These are phyloP conservation scores for Hetaerina americana DNA, from an alignment of 1,140 invertebrate genomes.

Conservation along the genomic window DNA sequence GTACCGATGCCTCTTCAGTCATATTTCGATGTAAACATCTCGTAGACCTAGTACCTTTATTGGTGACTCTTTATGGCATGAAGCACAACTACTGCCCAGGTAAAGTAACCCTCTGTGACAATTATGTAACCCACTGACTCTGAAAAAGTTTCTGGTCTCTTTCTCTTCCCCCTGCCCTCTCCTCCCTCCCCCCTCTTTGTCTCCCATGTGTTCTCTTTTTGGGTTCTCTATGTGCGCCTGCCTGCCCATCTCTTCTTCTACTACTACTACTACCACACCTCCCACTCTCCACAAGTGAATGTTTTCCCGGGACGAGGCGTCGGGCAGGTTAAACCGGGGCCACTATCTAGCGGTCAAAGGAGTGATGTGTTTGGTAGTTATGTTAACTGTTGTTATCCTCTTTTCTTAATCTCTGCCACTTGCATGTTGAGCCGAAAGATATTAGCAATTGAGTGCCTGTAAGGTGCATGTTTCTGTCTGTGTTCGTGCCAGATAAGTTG, in stretches of 20 bases:
- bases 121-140: background rate
- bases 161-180: constrained; percentile 9
- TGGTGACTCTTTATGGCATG: too few relatives aligned
- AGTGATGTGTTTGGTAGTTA: constrained; percentile 14
- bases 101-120: background rate
- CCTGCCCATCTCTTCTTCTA: background rate
- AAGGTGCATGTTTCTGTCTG: too few relatives aligned
- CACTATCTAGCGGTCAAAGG: constrained; percentile 6
- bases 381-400: too few relatives aligned
- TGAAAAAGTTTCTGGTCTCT: background rate
- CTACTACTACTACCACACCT: background rate
- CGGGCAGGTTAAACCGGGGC: background rate
- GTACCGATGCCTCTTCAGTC: too few relatives aligned
- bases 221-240: background rate
- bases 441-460: too few relatives aligned
- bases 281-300: constrained; percentile 11
- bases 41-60: too few relatives aligned
- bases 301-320: constrained; percentile 9
- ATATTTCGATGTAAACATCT: too few relatives aligned
- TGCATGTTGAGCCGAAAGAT: too few relatives aligned
- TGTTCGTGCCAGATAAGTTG: too few relatives aligned
- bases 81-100: too few relatives aligned
- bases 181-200: constrained; percentile 7
- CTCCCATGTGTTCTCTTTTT: constrained; percentile 5
- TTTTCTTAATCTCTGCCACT: too few relatives aligned